These are phyloP conservation scores for Branchellion lobata DNA, from an alignment of 2,888 invertebrate species.

Conservation along the genomic window DNA sequence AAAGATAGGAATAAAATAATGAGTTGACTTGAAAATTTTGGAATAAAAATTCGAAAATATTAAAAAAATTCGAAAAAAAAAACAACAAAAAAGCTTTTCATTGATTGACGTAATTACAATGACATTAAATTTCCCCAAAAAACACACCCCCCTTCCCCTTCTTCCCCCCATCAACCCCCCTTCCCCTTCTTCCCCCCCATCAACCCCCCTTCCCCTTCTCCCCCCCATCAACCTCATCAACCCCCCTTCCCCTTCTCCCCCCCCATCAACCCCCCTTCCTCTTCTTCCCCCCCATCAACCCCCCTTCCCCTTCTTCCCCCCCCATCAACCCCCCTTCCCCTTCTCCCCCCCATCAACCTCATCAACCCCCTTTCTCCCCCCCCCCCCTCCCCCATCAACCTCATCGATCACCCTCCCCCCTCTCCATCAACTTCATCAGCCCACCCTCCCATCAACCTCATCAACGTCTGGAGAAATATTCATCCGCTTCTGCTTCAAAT, in stretches of 20 bases:
- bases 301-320: background rate
- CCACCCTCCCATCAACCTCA: no score
- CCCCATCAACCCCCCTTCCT: background rate
- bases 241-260: background rate
- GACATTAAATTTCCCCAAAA: no score
- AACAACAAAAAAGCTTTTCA: no score
- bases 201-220: background rate
- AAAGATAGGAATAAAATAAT: no score
- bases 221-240: background rate
- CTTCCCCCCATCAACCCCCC: background rate
- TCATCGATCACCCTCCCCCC: background rate
- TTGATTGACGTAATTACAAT: no score
- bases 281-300: background rate
- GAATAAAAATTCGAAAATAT: no score
- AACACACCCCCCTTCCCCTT: background rate
- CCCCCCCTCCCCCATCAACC: background rate
- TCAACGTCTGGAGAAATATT: no score
- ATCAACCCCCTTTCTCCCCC: background rate
- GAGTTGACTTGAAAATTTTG: no score
- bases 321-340: background rate
- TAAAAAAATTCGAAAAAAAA: no score
- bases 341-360: no score
- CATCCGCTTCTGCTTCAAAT: no score
- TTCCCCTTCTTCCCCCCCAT: background rate
- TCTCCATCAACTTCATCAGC: no score